These are phyloP conservation scores for Tragelaphus imberbis DNA, from an alignment of 2,113 vertebrate genomes.

Conservation along the genomic window DNA sequence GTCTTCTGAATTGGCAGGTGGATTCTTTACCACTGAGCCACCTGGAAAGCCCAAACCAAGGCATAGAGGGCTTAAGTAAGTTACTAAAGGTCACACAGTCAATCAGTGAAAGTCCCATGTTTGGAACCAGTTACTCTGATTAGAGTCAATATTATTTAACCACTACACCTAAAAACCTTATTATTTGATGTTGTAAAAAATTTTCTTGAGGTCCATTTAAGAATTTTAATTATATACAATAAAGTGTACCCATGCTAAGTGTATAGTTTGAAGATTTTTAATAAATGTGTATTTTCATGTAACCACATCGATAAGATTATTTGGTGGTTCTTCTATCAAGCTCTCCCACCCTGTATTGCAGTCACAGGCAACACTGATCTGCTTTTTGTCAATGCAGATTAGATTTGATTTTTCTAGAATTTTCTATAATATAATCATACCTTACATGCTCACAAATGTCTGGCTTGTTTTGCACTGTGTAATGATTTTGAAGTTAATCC, in stretches of 20 bases:
- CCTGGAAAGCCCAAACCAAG: background rate
- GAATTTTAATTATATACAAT: background rate
- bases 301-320: background rate
- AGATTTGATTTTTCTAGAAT: background rate
- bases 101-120: background rate
- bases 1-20: background rate
- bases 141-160: background rate
- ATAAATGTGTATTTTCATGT: background rate
- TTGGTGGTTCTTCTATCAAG: background rate
- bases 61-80: background rate
- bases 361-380: background rate
- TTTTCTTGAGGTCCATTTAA: background rate
- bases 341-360: background rate
- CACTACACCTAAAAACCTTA: background rate
- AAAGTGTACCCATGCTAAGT: background rate
- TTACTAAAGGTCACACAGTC: background rate
- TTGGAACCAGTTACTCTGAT: background rate
- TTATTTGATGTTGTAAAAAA: background rate
- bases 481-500: background rate
- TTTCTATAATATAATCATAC: background rate
- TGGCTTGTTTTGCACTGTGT: background rate
- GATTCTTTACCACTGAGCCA: background rate
- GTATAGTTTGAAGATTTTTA: background rate
- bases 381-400: background rate
- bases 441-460: background rate